Percentiles rank a stretch among this genome's conserved stretches.
Conservation (phyloP, 2,888 invertebrate genomes). For the Cabera pusaria region DNA sequence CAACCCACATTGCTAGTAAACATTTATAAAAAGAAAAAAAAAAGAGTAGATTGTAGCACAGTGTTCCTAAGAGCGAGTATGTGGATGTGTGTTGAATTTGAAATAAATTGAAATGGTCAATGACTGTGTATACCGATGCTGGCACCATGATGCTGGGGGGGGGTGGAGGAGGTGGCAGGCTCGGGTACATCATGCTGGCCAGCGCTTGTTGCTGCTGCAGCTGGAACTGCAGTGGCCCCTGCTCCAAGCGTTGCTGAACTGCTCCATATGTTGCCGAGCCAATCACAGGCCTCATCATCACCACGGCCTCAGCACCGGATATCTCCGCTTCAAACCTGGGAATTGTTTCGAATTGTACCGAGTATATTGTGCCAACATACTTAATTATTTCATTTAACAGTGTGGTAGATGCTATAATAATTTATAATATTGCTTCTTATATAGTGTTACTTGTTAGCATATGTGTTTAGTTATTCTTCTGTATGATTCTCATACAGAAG, state of each 20-base stretch:
- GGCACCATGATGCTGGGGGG: conserved; percentile 86
- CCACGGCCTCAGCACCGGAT: conserved; percentile 83
- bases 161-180: conserved; percentile 84
- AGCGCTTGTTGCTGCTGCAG: conserved; percentile 43
- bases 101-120: too few species aligned
- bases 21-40: too few species aligned
- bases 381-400: too few species aligned
- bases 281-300: conserved; percentile 85
- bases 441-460: neutral
- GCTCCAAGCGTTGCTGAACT: conserved; percentile 86
- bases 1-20: too few species aligned
- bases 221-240: conserved; percentile 57
- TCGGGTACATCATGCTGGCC: conserved; percentile 76
- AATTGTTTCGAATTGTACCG: neutral
- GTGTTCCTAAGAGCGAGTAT: too few species aligned
- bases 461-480: too few species aligned
- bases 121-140: conserved; percentile 79
- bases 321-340: conserved; percentile 95
- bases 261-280: conserved; percentile 88
- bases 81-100: too few species aligned
- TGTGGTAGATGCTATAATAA: too few species aligned
- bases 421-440: neutral
- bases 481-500: too few species aligned
- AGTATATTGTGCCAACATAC: too few species aligned
- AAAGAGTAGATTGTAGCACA: too few species aligned